Evolutionary conservation across 2,113 vertebrate species (phyloP).

Genomic region (Mohoua ochrocephala): DNA sequence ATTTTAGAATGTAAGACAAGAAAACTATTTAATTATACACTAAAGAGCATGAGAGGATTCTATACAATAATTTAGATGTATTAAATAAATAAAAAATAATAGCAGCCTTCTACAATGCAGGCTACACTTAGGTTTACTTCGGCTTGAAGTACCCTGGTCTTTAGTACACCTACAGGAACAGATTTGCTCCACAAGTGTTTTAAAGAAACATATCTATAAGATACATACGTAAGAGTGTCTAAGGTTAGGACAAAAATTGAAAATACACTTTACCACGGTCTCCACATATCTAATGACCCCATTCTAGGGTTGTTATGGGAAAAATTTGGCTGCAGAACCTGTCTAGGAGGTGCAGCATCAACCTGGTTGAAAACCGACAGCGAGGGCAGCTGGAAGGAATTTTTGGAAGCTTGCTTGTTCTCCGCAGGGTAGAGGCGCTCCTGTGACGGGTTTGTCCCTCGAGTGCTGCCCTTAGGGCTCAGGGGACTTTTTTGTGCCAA

Average conservation of each 20-base stretch:
- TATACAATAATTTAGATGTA: constrained; percentile 83
- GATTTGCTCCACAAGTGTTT: constrained; percentile 78
- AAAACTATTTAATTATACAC: constrained; percentile 28
- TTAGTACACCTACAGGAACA: constrained; percentile 81
- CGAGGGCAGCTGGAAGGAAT: neutral
- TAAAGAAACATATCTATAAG: constrained; percentile 93
- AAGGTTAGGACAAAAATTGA: constrained; percentile 45
- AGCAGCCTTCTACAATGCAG: constrained; percentile 91
- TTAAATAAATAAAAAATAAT: constrained; percentile 85
- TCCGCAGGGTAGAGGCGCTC: neutral
- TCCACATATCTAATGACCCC: constrained; percentile 84
- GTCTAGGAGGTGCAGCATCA: constrained; percentile 27
- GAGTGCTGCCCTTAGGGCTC: neutral
- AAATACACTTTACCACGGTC: constrained; percentile 80
- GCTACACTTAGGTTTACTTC: constrained; percentile 84
- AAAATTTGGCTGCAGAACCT: constrained; percentile 60
- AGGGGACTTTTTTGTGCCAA: neutral
- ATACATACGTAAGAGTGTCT: constrained; percentile 83
- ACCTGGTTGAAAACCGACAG: neutral
- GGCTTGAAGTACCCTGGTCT: constrained; percentile 85
- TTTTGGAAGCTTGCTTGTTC: constrained; percentile 30
- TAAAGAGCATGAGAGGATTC: constrained; percentile 21
- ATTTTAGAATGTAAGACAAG: constrained; percentile 46
- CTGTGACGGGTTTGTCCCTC: neutral
- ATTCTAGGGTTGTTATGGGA: constrained; percentile 65